These are phyloP conservation scores for Choloepus hoffmanni DNA, from an alignment of 2,113 vertebrate species.

Conservation along the genomic window DNA sequence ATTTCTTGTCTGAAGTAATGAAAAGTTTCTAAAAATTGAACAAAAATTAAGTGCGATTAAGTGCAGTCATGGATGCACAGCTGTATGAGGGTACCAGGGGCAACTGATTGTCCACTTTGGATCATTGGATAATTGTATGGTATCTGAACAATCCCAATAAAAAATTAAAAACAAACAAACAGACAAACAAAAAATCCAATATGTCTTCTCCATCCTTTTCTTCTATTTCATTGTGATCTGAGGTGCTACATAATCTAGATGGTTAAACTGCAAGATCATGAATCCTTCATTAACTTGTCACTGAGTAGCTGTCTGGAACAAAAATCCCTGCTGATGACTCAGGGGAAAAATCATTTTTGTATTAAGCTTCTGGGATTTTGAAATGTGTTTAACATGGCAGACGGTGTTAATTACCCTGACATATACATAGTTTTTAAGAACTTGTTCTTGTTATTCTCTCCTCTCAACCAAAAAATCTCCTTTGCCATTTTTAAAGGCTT, in stretches of 20 bases:
- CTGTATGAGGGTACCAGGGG: too few relatives aligned
- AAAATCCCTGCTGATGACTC: not conserved
- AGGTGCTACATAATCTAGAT: not conserved
- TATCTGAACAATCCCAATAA: too few relatives aligned
- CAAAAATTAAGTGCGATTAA: too few relatives aligned
- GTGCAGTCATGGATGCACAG: too few relatives aligned
- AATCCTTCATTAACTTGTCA: not conserved
- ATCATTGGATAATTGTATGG: too few relatives aligned
- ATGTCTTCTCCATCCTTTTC: not conserved
- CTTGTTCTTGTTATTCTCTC: not conserved
- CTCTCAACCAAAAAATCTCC: not conserved
- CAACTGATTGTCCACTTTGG: too few relatives aligned
- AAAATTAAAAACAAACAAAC: too few relatives aligned
- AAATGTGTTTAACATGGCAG: not conserved
- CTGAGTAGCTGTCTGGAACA: not conserved
- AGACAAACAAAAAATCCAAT: not conserved
- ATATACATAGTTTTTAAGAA: not conserved
- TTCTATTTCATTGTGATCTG: not conserved
- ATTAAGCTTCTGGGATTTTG: not conserved
- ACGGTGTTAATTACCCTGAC: not conserved
- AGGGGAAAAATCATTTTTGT: not conserved
- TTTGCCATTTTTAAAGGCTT: not conserved
- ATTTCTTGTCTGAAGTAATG: too few relatives aligned
- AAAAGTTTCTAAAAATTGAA: too few relatives aligned
- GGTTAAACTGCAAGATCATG: not conserved